phyloP scores from a whole-genome alignment of 2,113 vertebrate genomes.

The Melanotaenia duboulayi region DNA sequence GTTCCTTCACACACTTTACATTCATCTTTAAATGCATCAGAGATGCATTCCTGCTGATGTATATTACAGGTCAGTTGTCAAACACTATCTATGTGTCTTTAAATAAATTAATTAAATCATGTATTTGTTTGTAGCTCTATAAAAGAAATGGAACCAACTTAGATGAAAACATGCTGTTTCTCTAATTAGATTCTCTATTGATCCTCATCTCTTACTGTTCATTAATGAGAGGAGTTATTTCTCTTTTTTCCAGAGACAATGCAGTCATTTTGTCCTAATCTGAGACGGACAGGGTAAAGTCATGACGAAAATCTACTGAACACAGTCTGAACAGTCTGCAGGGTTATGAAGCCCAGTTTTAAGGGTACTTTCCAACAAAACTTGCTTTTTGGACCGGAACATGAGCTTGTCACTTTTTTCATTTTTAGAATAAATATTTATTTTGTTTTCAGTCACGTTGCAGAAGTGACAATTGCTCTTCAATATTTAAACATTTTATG shows the following conservation, averaged over 20 bases:
- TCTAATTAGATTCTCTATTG: not conserved
- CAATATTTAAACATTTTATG: no score
- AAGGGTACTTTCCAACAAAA: no score
- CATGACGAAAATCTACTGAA: no score
- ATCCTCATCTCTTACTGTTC: no score
- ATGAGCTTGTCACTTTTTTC: no score
- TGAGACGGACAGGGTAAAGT: not conserved
- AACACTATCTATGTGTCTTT: slow-evolving; percentile 24
- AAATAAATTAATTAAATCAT: slow-evolving; percentile 11
- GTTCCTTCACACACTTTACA: slow-evolving; percentile 10
- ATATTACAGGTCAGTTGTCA: slow-evolving; percentile 7
- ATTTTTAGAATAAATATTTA: no score
- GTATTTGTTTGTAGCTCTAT: slow-evolving; percentile 1
- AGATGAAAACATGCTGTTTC: not conserved
- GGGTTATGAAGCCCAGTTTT: no score
- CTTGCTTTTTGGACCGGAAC: no score
- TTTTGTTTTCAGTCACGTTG: no score
- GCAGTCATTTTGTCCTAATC: not conserved
- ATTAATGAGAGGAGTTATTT: not conserved
- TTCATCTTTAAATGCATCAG: slow-evolving; percentile 14
- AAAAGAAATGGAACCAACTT: not conserved
- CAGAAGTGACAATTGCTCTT: no score
- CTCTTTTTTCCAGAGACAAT: not conserved
- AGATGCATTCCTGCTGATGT: slow-evolving; percentile 27
- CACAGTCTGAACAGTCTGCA: no score